Evolutionary conservation across 2,113 vertebrate species (phyloP), one percentile per base, ranked within the genome.

Genomic region (Onychorhynchus coronatus): DNA sequence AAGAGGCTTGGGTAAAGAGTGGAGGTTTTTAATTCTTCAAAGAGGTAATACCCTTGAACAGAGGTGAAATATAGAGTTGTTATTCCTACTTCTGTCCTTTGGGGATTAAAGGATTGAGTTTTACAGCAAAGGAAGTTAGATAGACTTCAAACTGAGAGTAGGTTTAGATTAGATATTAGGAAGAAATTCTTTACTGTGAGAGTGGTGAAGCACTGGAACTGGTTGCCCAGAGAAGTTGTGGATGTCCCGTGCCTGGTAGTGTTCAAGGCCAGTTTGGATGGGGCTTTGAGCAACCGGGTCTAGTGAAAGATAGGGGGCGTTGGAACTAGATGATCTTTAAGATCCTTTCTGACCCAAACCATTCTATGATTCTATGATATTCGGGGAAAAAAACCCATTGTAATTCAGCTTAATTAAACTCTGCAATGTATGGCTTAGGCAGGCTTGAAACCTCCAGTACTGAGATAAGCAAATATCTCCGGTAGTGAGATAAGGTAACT

Each of bases 261-360:
- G 14, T 27, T 55, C 30, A 84, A 49, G 25, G 24, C 8, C 16
- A 18, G 47, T 9, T 9, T 77, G 35, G 35, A 42, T 42, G 63
- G 31, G 31, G 5, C 25, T 33, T 49, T 71, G 49, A 63, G 21
- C 12, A 70, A 23, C 12, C 17, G 28, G 35, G 5, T 19, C 56
- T 37, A 49, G 9, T 33, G 35, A 56, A 56, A 84, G 18, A 4
- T 3, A 1, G 12, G 0, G 1, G 4, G 8, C 2, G 1, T 19
- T 62, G 12, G 14, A 70, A 76, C 8, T 22, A 55, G 55, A 25
- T 35, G 21, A 23, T 31, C 12, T 56, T 76, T 55, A 27, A 62
- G n/a, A 31, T 42, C 21, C 22, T 47, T 47, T 37, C 35, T 35
- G 83, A 27, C 10, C 7, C 56, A 70, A 77, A 62, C 12, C 12